Conservation (phyloP, 1,140 invertebrate species). For the Aphelinus certus region DNA sequence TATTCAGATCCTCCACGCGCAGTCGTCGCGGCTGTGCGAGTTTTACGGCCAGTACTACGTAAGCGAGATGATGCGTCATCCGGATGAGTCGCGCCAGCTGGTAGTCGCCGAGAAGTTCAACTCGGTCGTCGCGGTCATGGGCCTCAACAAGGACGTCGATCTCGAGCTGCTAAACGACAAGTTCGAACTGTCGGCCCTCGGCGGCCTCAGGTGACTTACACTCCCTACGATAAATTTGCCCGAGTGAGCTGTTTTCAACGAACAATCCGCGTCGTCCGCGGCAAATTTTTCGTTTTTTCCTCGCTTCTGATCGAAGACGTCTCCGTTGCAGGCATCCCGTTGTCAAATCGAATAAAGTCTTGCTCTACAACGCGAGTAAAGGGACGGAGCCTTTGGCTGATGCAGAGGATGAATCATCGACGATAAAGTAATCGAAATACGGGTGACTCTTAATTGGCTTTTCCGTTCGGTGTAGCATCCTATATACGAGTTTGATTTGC, state of each 20-base stretch:
- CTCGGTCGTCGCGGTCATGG: conserved; percentile 70
- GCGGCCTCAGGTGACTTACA: conserved; percentile 63
- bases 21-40: conserved; percentile 65
- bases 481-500: too few species aligned
- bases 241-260: too few species aligned
- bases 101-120: conserved; percentile 65
- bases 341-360: too few species aligned
- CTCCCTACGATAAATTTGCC: too few species aligned
- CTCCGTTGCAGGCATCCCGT: too few species aligned
- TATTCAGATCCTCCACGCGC: conserved; percentile 71
- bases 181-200: conserved; percentile 75
- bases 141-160: conserved; percentile 72
- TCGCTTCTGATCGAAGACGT: neutral
- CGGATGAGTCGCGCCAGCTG: conserved; percentile 50
- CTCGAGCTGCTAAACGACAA: conserved; percentile 71
- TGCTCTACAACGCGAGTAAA: too few species aligned
- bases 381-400: too few species aligned
- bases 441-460: too few species aligned
- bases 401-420: too few species aligned
- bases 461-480: too few species aligned
- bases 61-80: conserved; percentile 71
- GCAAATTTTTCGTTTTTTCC: conserved; percentile 3
- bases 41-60: conserved; percentile 78
- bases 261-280: neutral
- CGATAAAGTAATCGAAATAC: too few species aligned